A percentile compares a stretch with the other conserved stretches of the same genome.
phyloP scores from a whole-genome alignment of 2,888 invertebrate species.

The Tillus elongatus region DNA sequence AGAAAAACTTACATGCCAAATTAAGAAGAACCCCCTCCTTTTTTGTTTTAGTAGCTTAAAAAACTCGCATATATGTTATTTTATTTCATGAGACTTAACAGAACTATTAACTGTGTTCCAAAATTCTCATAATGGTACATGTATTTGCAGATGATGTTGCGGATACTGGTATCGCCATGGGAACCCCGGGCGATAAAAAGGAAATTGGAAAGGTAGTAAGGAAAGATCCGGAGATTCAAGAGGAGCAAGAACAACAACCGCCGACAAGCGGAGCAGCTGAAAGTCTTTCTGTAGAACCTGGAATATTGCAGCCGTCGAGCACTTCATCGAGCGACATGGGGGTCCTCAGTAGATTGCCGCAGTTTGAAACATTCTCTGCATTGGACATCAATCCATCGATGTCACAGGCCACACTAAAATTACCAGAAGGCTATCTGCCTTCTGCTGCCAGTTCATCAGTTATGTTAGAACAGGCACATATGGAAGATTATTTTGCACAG shows the following conservation, averaged over 20 bases:
- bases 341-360: slow-evolving; percentile 22
- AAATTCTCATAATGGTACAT: no score
- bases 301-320: no score
- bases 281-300: no score
- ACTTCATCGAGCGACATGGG: slow-evolving; percentile 22
- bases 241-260: neutral
- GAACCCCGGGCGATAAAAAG: slow-evolving; percentile 43
- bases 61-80: no score
- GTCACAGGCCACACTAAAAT: no score
- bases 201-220: slow-evolving; percentile 36
- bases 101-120: no score
- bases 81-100: no score
- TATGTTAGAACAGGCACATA: slow-evolving; percentile 32
- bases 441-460: slow-evolving; percentile 8
- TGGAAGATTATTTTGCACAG: slow-evolving; percentile 35
- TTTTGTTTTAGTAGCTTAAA: no score
- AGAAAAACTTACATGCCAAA: no score
- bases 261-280: neutral
- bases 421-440: neutral
- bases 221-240: slow-evolving; percentile 14
- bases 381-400: slow-evolving; percentile 5
- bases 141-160: slow-evolving; percentile 43
- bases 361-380: slow-evolving; percentile 20
- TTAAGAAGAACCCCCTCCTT: no score
- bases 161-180: slow-evolving; percentile 43